A percentile compares a stretch with the other conserved stretches of the same genome.
phyloP scores from a whole-genome alignment of 2,888 invertebrate species.

The Cremastinae sp. region DNA sequence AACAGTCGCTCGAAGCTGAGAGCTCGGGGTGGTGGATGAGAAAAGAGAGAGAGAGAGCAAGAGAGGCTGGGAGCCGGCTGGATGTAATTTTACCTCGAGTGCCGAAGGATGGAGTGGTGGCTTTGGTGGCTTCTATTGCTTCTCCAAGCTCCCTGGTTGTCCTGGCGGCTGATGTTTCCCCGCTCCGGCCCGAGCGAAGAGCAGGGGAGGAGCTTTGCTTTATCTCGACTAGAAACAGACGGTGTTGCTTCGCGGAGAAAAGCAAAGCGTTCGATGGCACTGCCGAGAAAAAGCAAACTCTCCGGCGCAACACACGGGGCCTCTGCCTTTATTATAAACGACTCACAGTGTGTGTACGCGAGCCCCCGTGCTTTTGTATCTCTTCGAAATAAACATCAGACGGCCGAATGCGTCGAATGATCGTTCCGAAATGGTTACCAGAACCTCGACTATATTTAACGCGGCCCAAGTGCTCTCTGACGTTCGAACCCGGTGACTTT shows the following conservation, averaged over 20 bases:
- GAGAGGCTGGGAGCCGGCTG: conserved; percentile 53
- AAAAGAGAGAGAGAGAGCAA: conserved; percentile 2
- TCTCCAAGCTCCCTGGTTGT: conserved; percentile 42
- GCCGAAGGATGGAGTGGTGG: conserved; percentile 55
- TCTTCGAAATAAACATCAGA: conserved; percentile 45
- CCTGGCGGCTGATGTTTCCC: conserved; percentile 34
- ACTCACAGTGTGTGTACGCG: conserved; percentile 13
- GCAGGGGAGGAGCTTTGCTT: conserved; percentile 37
- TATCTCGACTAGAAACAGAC: conserved; percentile 64
- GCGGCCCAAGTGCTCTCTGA: conserved; percentile 4
- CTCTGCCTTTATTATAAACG: conserved; percentile 51
- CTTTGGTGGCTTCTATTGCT: conserved; percentile 62
- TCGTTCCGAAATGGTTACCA: conserved; percentile 32
- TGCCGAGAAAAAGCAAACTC: conserved; percentile 24
- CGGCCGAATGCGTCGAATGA: conserved; percentile 23
- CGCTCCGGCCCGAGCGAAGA: conserved; percentile 25
- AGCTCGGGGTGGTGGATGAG: conserved; percentile 12
- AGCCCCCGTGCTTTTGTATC: conserved; percentile 12
- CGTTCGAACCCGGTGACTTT: background rate
- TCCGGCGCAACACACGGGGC: conserved; percentile 1
- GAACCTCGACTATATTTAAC: background rate
- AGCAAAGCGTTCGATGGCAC: conserved; percentile 15
- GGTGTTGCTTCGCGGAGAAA: conserved; percentile 39
- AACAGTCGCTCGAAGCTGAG: conserved; percentile 20
- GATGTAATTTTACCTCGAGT: conserved; percentile 65